These are phyloP conservation scores for Rhinoraja longicauda DNA, from an alignment of 2,797 vertebrate species.

Conservation along the genomic window DNA sequence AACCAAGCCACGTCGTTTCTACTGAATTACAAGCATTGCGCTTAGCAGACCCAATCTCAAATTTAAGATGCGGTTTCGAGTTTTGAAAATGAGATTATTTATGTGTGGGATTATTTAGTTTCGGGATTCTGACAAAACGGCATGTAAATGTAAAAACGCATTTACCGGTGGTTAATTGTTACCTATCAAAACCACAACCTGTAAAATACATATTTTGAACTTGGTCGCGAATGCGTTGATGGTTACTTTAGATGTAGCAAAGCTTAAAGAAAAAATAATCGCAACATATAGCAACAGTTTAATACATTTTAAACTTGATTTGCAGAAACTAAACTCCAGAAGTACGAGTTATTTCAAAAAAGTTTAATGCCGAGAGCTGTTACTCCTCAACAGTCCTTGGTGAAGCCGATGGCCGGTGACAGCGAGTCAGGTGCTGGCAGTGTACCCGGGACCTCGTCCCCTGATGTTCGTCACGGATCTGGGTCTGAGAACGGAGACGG, in stretches of 20 bases:
- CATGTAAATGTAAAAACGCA: background rate
- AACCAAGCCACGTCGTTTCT: background rate
- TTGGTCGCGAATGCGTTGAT: background rate
- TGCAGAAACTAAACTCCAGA: slow-evolving; percentile 82
- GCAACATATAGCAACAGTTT: background rate
- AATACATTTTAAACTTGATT: slow-evolving; percentile 39
- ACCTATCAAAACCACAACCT: background rate
- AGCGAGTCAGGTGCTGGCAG: slow-evolving; percentile 71
- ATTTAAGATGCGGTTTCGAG: background rate
- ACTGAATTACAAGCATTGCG: background rate
- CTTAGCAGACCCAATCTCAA: background rate
- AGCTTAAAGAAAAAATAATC: background rate
- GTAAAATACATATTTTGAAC: background rate
- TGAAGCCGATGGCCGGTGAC: slow-evolving; percentile 75
- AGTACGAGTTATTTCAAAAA: slow-evolving; percentile 90
- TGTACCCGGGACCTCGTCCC: slow-evolving; percentile 72
- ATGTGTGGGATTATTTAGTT: too few species aligned
- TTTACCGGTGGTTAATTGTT: background rate
- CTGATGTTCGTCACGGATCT: slow-evolving; percentile 78
- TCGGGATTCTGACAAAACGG: background rate
- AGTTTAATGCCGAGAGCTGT: slow-evolving; percentile 66
- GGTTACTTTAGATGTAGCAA: slow-evolving; percentile 39
- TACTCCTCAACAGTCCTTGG: slow-evolving; percentile 66
- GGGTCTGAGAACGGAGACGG: slow-evolving; percentile 92
- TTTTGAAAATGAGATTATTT: background rate